Conservation (phyloP, 2,888 invertebrate genomes). For the Celastrina argiolus region DNA sequence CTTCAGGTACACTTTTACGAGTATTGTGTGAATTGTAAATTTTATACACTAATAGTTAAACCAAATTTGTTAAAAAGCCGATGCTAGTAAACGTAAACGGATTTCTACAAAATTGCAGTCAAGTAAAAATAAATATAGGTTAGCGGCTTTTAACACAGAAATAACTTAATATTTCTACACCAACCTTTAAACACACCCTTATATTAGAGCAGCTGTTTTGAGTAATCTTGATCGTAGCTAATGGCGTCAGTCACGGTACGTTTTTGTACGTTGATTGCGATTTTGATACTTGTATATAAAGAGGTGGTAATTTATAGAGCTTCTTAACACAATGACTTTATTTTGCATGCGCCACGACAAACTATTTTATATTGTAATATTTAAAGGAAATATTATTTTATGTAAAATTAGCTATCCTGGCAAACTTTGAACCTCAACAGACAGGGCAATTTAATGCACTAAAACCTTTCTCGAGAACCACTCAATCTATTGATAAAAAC, state of each 20-base stretch:
- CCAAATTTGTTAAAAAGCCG: too few relatives aligned
- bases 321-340: slow-evolving; percentile 14
- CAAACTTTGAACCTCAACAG: too few relatives aligned
- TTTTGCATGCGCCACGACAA: slow-evolving; percentile 16
- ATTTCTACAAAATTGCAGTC: too few relatives aligned
- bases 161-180: slow-evolving; percentile 37
- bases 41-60: too few relatives aligned
- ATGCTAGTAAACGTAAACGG: too few relatives aligned
- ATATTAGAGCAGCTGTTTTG: slow-evolving; percentile 52
- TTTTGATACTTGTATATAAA: slow-evolving; percentile 25
- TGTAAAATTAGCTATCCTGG: too few relatives aligned
- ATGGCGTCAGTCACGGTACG: slow-evolving; percentile 63
- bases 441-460: too few relatives aligned
- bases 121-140: slow-evolving; percentile 5
- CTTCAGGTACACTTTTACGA: too few relatives aligned
- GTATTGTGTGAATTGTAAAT: too few relatives aligned
- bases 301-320: slow-evolving; percentile 22
- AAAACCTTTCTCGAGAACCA: too few relatives aligned
- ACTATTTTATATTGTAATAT: slow-evolving; percentile 2
- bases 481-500: too few relatives aligned
- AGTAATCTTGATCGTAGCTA: slow-evolving; percentile 62
- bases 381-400: neutral
- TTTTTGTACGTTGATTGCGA: slow-evolving; percentile 24
- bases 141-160: neutral
- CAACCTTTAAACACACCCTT: slow-evolving; percentile 52